A percentile compares a stretch with the other conserved stretches of the same genome.
Evolutionary conservation across 2,797 vertebrate species (phyloP).

Genomic region (Pachyuromys duprasi): DNA sequence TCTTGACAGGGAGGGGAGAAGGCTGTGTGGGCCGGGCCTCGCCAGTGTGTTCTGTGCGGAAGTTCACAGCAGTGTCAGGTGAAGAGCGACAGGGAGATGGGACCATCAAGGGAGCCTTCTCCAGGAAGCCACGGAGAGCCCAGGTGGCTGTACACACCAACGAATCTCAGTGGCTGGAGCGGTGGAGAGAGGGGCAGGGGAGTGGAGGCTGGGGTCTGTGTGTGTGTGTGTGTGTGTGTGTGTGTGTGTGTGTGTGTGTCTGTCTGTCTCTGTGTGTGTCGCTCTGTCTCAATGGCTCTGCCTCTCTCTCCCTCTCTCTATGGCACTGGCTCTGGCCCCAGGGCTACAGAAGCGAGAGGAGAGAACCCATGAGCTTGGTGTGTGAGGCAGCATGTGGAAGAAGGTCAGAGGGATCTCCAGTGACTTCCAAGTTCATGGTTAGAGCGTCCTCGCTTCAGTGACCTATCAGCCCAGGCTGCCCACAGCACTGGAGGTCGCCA

Average conservation of each 20-base stretch:
- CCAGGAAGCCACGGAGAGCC: not conserved
- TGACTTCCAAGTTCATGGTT: not conserved
- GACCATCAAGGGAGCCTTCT: not conserved
- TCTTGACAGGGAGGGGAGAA: not conserved
- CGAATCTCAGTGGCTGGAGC: not conserved
- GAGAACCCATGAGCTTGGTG: accelerated
- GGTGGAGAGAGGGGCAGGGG: not conserved
- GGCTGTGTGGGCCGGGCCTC: not conserved
- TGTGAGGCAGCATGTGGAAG: not conserved
- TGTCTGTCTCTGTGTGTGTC: not conserved
- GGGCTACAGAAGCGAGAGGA: not conserved
- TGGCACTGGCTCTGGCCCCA: not conserved
- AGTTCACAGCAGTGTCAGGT: not conserved
- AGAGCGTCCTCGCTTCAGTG: not conserved
- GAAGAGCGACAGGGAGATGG: not conserved
- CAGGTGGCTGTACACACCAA: not conserved
- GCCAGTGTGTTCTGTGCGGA: not conserved
- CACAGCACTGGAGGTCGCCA: not conserved
- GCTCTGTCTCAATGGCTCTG: too few relatives aligned
- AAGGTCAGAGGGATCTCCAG: not conserved
- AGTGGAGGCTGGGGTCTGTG: not conserved
- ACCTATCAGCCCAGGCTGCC: not conserved
- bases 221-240: too few relatives aligned
- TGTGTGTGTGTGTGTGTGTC: not conserved
- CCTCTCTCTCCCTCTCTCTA: not conserved